phyloP scores from a whole-genome alignment of 1,140 invertebrate species.

The Harlomillsia oculata region DNA sequence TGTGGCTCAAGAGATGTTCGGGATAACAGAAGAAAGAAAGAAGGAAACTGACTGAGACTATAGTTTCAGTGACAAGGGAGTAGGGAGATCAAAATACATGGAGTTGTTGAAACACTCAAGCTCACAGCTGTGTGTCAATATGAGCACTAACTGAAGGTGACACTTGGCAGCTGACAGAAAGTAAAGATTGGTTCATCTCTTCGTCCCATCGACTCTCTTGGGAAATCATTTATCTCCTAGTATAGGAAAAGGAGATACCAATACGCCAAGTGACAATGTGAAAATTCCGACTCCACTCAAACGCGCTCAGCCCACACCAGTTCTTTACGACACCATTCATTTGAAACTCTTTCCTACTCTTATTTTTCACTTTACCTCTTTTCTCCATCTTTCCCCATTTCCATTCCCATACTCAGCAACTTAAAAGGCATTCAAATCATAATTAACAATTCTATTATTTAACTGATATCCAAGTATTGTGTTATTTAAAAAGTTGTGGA shows the following conservation, averaged over 20 bases:
- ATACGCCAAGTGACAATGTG: constrained; percentile 7
- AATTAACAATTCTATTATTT: too few species aligned
- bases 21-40: background rate
- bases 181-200: constrained; percentile 27
- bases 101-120: constrained; percentile 1
- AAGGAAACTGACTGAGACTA: background rate
- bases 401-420: too few species aligned
- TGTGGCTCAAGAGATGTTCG: background rate
- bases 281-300: constrained; percentile 10
- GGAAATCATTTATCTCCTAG: constrained; percentile 36
- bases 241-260: constrained; percentile 15
- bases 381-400: too few species aligned
- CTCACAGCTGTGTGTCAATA: constrained; percentile 26
- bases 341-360: too few species aligned
- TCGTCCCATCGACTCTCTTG: constrained; percentile 19
- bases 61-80: background rate
- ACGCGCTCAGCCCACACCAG: too few species aligned
- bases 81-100: background rate
- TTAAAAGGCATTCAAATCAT: too few species aligned
- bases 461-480: too few species aligned
- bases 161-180: constrained; percentile 35
- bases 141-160: constrained; percentile 34
- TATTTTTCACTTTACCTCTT: too few species aligned
- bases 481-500: too few species aligned
- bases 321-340: too few species aligned